A percentile compares a stretch with the other conserved stretches of the same genome.
Evolutionary conservation across 2,797 vertebrate species (phyloP).

Genomic region (Podargus strigoides): DNA sequence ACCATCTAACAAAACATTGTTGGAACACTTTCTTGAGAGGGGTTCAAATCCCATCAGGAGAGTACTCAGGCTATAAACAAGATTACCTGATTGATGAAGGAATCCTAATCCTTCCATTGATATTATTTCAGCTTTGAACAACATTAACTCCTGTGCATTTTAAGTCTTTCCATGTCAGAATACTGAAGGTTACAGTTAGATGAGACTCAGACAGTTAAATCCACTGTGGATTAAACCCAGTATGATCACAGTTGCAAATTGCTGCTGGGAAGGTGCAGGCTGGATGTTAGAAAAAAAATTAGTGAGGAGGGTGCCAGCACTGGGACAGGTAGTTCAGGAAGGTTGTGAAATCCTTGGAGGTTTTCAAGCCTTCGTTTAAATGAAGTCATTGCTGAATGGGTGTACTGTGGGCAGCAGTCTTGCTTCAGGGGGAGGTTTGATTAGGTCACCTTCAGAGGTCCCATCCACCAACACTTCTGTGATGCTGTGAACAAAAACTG

Average conservation of each 20-base stretch:
- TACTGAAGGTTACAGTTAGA: not conserved
- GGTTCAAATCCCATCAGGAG: not conserved
- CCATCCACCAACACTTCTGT: not conserved
- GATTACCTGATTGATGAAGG: not conserved
- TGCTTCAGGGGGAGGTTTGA: not conserved
- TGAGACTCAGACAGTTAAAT: not conserved
- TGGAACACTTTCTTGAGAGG: not conserved
- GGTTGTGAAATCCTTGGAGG: not conserved
- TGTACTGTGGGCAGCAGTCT: not conserved
- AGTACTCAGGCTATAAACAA: not conserved
- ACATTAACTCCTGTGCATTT: not conserved
- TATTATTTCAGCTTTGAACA: not conserved
- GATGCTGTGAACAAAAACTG: not conserved
- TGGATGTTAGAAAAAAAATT: not conserved
- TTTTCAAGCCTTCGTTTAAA: not conserved
- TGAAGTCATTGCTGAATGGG: not conserved
- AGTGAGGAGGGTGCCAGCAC: not conserved
- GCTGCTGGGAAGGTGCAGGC: not conserved
- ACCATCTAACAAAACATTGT: not conserved
- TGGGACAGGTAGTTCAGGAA: not conserved
- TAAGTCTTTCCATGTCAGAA: not conserved
- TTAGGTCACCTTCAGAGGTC: not conserved
- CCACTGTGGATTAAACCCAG: not conserved
- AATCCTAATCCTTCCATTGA: not conserved
- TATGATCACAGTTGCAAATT: not conserved